These are phyloP conservation scores for Rhagonycha fulva DNA, from an alignment of 2,888 invertebrate genomes.

Conservation along the genomic window DNA sequence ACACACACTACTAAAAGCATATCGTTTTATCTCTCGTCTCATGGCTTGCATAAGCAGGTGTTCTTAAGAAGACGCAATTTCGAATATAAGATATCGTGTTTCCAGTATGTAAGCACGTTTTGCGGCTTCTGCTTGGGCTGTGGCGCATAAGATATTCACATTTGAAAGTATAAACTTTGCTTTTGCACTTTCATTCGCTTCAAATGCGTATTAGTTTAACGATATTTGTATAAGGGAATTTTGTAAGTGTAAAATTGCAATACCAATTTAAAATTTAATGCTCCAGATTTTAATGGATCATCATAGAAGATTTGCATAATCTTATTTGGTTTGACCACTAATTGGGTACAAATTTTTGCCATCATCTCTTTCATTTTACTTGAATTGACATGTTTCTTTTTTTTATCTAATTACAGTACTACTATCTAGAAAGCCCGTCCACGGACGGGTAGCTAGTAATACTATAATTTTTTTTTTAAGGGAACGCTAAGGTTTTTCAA, in stretches of 20 bases:
- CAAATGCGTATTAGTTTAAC: constrained; percentile 36
- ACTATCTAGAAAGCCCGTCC: too few species aligned
- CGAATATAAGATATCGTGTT: constrained; percentile 42
- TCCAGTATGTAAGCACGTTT: constrained; percentile 43
- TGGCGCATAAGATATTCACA: constrained; percentile 47
- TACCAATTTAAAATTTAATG: constrained; percentile 36
- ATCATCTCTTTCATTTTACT: too few species aligned
- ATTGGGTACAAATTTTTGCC: too few species aligned
- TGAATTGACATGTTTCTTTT: too few species aligned
- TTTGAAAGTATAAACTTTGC: constrained; percentile 48
- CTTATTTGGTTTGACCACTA: neutral
- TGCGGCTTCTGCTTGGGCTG: constrained; percentile 42
- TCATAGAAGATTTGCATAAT: neutral
- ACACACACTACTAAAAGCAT: constrained; percentile 23
- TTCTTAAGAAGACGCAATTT: constrained; percentile 32
- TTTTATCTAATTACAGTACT: too few species aligned
- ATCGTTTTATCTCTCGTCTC: constrained; percentile 25
- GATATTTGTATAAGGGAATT: constrained; percentile 24
- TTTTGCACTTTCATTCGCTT: constrained; percentile 31
- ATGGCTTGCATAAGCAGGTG: constrained; percentile 32
- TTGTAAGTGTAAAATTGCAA: constrained; percentile 36
- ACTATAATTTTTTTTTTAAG: too few species aligned
- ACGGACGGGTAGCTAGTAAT: too few species aligned
- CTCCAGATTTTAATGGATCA: neutral
- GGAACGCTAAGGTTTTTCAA: too few species aligned